Conservation (phyloP, 2,113 vertebrate species). For the Mobula hypostoma region DNA sequence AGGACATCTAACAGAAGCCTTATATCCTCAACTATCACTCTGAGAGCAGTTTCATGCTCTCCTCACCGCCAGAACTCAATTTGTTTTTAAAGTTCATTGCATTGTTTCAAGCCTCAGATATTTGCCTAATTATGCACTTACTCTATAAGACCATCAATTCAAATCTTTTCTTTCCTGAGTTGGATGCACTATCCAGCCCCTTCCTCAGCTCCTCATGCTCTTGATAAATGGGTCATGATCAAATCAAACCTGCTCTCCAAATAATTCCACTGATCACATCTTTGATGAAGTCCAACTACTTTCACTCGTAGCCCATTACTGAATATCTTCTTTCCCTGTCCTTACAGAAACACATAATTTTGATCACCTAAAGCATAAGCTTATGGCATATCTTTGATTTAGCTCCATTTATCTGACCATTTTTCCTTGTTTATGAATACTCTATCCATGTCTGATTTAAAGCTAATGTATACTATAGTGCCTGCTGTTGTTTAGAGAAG, state of each 20-base stretch:
- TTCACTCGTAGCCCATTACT: background rate
- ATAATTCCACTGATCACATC: background rate
- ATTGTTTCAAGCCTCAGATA: background rate
- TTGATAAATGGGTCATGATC: background rate
- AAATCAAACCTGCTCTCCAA: background rate
- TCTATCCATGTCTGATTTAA: too few species aligned
- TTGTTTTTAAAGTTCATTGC: background rate
- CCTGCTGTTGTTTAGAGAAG: too few species aligned
- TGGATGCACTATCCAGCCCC: too few species aligned
- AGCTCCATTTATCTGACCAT: too few species aligned
- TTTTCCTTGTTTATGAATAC: too few species aligned
- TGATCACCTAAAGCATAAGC: too few species aligned
- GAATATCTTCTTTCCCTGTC: background rate
- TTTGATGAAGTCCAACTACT: background rate
- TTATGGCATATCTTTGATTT: too few species aligned
- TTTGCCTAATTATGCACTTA: background rate
- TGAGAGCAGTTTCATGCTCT: background rate
- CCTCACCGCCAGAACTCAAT: background rate
- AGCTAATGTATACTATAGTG: too few species aligned
- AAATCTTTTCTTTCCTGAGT: too few species aligned
- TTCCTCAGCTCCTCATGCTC: too few species aligned
- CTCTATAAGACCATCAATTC: background rate
- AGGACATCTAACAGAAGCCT: background rate
- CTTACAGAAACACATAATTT: background rate
- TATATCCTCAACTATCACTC: background rate